Evolutionary conservation across 2,113 vertebrate species (phyloP), one percentile per base, ranked within the genome.

Genomic region (Callionymus lyra): DNA sequence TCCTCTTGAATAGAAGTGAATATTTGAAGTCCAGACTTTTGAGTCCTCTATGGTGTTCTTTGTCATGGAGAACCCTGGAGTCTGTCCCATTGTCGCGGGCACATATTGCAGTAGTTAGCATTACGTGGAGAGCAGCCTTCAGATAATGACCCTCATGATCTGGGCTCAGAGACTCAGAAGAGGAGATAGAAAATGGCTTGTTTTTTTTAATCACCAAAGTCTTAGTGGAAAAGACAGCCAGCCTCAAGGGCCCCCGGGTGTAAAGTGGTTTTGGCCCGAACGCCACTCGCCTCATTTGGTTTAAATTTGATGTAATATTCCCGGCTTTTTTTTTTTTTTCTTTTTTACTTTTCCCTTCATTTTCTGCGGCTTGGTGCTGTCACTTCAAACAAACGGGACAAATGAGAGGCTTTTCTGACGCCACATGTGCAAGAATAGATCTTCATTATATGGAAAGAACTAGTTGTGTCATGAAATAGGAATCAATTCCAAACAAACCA

Each of bases 301-400:
- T 72, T 45, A 65, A 59, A 70, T 77, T 70, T 68, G 50, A 65
- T 74, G 74, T 74, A 72, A 62, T 70, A 66, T 64, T 63, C 48
- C 50, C 35, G 9, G 11, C 50, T 58, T 43, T 65, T 65, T 68
- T 36, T 58, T 43, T 58, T 38, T 47, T 65, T 65, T 68, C 39
- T 58, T 43, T 58, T 38, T 47, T 65, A 47, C 34, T 40, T 39
- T 59, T 53, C 41, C 50, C 53, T 55, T 50, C 51, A 70, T 67
- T 67, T 54, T 68, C 48, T 63, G 35, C 9, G 38, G 62, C 59
- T 45, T 33, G 19, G 47, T 41, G 57, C 58, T 56, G 47, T 68
- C 60, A 66, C 49, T 60, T 74, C 56, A 77, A 72, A 77, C 52
- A 6, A 50, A 47, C 47, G 6, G 3, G 44, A 54, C 61, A 58